Evolutionary conservation across 2,113 vertebrate genomes (phyloP).

Genomic region (Passer domesticus): DNA sequence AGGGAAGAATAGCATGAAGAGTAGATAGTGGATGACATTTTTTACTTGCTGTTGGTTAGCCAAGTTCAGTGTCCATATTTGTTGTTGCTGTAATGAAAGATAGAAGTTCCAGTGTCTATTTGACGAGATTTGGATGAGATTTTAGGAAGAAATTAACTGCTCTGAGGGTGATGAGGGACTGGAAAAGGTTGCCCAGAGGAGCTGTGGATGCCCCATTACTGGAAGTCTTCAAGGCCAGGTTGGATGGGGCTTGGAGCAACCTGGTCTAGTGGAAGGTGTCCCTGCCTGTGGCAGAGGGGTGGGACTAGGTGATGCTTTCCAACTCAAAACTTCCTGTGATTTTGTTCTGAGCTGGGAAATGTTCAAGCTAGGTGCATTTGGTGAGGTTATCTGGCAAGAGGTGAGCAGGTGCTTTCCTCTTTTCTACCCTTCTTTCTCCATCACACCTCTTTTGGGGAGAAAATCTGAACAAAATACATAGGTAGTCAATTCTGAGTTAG

Average conservation of each 20-base stretch:
- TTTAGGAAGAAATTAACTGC: not conserved
- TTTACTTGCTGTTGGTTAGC: not conserved
- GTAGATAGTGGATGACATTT: not conserved
- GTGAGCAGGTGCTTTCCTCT: not conserved
- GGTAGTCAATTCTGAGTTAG: not conserved
- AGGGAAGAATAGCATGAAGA: not conserved
- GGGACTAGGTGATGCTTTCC: not conserved
- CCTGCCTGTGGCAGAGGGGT: not conserved
- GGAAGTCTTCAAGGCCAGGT: not conserved
- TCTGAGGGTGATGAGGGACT: not conserved
- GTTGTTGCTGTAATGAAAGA: not conserved
- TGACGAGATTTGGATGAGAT: not conserved
- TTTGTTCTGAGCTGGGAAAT: not conserved
- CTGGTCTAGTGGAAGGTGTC: not conserved
- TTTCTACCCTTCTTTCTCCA: not conserved
- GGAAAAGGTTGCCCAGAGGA: no score
- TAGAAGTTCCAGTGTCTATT: not conserved
- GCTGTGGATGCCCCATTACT: not conserved
- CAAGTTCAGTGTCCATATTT: not conserved
- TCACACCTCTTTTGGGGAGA: not conserved
- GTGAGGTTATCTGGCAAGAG: not conserved
- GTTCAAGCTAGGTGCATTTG: not conserved
- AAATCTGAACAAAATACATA: not conserved
- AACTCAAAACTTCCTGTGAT: not conserved
- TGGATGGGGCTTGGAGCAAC: not conserved